Evolutionary conservation across 2,888 invertebrate genomes (phyloP).

Genomic region (Synanthedon andrenaeformis): DNA sequence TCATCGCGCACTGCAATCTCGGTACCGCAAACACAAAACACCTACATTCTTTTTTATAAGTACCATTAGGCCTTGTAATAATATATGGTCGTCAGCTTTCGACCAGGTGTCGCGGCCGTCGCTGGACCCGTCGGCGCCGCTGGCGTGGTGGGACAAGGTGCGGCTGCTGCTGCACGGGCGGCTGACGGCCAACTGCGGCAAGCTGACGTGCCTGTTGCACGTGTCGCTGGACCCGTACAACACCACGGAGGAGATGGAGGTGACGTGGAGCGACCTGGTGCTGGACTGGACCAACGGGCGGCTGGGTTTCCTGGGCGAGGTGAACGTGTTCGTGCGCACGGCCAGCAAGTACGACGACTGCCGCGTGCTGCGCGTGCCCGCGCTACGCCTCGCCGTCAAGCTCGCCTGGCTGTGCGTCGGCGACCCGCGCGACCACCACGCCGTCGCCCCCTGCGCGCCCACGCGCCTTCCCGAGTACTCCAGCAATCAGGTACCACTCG

Average conservation of each 20-base stretch:
- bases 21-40: conserved; percentile 46
- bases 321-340: conserved; percentile 95
- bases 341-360: conserved; percentile 99
- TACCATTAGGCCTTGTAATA: background rate
- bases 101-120: conserved; percentile 90
- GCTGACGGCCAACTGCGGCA: conserved; percentile 87
- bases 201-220: conserved; percentile 91
- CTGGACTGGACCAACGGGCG: conserved; percentile 96
- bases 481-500: conserved; percentile 80
- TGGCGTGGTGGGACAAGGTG: conserved; percentile 98
- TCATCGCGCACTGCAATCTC: conserved; percentile 88
- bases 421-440: conserved; percentile 95
- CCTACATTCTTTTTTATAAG: background rate
- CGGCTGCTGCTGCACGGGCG: conserved; percentile 93
- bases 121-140: conserved; percentile 90
- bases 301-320: conserved; percentile 90
- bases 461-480: conserved; percentile 97
- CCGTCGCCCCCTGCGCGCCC: conserved; percentile 95
- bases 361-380: conserved; percentile 90
- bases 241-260: conserved; percentile 98
- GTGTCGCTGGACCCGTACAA: conserved; percentile 98
- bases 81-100: conserved; percentile 68
- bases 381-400: conserved; percentile 84
- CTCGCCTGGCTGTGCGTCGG: conserved; percentile 93
- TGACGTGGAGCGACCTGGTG: conserved; percentile 93